These are phyloP conservation scores for Xiphophorus birchmanni DNA, from an alignment of 2,797 vertebrate species.

Conservation along the genomic window DNA sequence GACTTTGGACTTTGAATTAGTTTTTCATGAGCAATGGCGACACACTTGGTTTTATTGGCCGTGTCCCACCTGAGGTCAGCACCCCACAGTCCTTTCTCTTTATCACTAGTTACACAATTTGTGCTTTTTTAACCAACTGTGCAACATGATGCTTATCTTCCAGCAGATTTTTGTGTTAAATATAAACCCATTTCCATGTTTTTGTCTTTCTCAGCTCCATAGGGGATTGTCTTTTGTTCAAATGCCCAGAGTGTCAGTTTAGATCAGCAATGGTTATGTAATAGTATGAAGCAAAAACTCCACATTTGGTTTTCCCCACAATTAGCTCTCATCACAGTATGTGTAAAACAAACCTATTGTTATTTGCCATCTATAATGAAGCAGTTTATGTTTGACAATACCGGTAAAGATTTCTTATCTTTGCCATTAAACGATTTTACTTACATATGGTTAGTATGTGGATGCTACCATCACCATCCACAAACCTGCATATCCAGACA, in stretches of 20 bases:
- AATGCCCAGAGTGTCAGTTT: neutral
- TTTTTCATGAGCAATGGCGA: neutral
- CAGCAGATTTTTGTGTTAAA: neutral
- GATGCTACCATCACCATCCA: neutral
- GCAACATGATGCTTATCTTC: neutral
- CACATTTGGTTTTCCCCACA: neutral
- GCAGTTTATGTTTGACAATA: neutral
- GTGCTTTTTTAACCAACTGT: neutral
- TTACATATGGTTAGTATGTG: neutral
- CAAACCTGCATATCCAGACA: neutral
- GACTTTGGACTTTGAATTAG: neutral
- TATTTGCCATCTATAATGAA: neutral
- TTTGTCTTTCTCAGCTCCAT: neutral
- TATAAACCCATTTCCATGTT: neutral
- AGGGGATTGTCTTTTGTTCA: neutral
- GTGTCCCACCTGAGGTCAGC: neutral
- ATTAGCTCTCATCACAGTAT: neutral
- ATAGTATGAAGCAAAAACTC: neutral
- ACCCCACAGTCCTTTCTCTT: neutral
- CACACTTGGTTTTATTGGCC: neutral
- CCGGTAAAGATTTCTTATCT: neutral
- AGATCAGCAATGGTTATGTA: neutral
- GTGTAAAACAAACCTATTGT: neutral
- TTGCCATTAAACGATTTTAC: neutral
- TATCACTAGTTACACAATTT: neutral